A percentile compares a stretch with the other conserved stretches of the same genome.
These are phyloP conservation scores for Sphyrna mokarran DNA, from an alignment of 2,113 vertebrate species.

Conservation along the genomic window DNA sequence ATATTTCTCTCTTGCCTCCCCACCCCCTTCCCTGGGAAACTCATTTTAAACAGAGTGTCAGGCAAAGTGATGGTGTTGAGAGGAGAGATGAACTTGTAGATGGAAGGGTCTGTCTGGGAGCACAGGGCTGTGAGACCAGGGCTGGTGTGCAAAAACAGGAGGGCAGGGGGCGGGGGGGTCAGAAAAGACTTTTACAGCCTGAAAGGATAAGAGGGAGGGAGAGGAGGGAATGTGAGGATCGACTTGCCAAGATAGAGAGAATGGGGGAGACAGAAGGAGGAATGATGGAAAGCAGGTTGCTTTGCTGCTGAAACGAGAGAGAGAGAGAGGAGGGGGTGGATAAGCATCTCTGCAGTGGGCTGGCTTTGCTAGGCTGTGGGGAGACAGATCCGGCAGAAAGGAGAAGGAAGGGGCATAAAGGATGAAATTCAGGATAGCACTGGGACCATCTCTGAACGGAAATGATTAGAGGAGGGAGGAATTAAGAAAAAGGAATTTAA, in stretches of 20 bases:
- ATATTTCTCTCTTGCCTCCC: not conserved
- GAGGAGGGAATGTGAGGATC: not conserved
- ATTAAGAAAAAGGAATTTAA: too few relatives aligned
- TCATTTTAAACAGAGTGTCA: slow-evolving; percentile 17
- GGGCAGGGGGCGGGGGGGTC: not conserved
- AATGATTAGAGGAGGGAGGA: not conserved
- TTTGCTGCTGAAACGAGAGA: not conserved
- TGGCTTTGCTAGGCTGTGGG: not conserved
- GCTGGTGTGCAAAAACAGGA: not conserved
- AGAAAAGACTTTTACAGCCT: too few relatives aligned
- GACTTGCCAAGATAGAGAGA: not conserved
- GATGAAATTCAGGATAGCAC: not conserved
- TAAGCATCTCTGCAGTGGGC: not conserved
- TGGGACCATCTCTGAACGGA: not conserved
- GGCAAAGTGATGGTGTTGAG: not conserved
- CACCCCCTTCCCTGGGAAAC: not conserved
- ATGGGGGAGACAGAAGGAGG: not conserved
- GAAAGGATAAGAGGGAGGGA: too few relatives aligned
- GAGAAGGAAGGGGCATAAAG: not conserved
- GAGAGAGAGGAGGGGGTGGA: not conserved
- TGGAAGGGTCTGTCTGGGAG: not conserved
- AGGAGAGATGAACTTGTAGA: slow-evolving; percentile 26
- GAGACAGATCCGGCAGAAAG: not conserved
- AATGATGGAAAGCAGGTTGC: not conserved
- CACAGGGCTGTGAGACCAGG: too few relatives aligned